Percentiles rank a stretch among this genome's conserved stretches.
phyloP scores from a whole-genome alignment of 2,888 invertebrate genomes.

The Polyommatus iphigenia region DNA sequence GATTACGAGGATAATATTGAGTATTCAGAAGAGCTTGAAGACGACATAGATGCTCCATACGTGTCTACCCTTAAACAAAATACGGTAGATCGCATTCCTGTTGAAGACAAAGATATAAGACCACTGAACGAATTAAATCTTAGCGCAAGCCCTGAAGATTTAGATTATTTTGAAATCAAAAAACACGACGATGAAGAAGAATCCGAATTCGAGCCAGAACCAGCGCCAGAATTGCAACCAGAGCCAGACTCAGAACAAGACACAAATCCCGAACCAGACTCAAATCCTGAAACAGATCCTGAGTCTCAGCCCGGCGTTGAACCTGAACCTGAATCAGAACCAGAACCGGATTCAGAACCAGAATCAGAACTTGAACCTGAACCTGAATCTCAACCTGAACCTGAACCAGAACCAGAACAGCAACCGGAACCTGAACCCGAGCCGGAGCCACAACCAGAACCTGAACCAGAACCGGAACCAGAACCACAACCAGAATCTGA shows the following conservation, averaged over 20 bases:
- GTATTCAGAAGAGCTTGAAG: neutral
- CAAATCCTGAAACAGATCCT: neutral
- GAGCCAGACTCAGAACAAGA: neutral
- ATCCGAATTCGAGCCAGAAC: neutral
- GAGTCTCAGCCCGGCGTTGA: neutral
- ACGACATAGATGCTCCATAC: neutral
- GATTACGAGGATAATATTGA: neutral
- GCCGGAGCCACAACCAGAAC: conserved; percentile 57
- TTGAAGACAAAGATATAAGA: neutral
- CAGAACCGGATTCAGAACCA: neutral
- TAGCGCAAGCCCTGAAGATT: neutral
- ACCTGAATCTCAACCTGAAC: neutral
- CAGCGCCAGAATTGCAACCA: neutral
- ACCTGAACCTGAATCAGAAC: neutral
- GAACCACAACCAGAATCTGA: conserved; percentile 37
- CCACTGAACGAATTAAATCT: neutral
- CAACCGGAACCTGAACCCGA: conserved; percentile 37
- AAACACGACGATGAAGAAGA: conserved; percentile 1
- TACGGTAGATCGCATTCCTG: neutral
- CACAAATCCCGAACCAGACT: neutral
- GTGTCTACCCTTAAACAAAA: neutral
- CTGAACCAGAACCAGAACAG: neutral
- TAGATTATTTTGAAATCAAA: neutral
- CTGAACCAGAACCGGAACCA: conserved; percentile 50
- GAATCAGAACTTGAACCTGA: neutral